Percentiles rank a stretch among this genome's conserved stretches.
These are phyloP conservation scores for Homalodisca vitripennis DNA, from an alignment of 1,140 invertebrate species.

Conservation along the genomic window DNA sequence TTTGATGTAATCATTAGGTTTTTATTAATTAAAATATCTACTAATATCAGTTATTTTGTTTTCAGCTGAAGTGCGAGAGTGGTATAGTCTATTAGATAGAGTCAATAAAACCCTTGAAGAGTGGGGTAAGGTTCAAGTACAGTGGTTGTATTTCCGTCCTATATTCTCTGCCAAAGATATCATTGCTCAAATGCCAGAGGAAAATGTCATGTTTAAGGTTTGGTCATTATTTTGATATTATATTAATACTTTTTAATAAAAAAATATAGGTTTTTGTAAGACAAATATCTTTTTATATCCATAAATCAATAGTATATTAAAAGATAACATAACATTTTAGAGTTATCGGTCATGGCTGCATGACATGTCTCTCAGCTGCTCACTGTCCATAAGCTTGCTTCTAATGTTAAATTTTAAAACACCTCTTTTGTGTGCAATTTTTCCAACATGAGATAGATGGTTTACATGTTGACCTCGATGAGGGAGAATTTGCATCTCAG, in stretches of 20 bases:
- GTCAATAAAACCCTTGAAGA: constrained; percentile 81
- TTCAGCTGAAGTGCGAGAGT: constrained; percentile 66
- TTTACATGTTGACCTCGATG: too few species aligned
- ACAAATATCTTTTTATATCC: background rate
- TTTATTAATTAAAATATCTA: too few species aligned
- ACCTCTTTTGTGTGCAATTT: too few species aligned
- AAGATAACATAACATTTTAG: too few species aligned
- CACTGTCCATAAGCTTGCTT: too few species aligned
- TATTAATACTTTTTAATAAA: background rate
- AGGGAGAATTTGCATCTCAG: too few species aligned
- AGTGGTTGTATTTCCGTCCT: constrained; percentile 90
- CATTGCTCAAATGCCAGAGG: constrained; percentile 89
- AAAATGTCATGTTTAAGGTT: constrained; percentile 70
- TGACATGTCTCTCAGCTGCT: too few species aligned
- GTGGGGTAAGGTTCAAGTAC: constrained; percentile 85
- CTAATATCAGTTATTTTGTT: constrained; percentile 20
- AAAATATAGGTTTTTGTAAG: background rate
- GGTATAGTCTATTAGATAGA: constrained; percentile 77
- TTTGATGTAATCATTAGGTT: too few species aligned
- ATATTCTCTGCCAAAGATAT: constrained; percentile 95
- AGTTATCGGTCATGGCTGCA: too few species aligned
- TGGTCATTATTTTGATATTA: background rate
- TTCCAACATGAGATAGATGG: too few species aligned
- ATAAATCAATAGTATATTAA: too few species aligned
- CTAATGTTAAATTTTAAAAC: too few species aligned